Conservation (phyloP, 2,797 vertebrate species). For the Enoplosus armatus region DNA sequence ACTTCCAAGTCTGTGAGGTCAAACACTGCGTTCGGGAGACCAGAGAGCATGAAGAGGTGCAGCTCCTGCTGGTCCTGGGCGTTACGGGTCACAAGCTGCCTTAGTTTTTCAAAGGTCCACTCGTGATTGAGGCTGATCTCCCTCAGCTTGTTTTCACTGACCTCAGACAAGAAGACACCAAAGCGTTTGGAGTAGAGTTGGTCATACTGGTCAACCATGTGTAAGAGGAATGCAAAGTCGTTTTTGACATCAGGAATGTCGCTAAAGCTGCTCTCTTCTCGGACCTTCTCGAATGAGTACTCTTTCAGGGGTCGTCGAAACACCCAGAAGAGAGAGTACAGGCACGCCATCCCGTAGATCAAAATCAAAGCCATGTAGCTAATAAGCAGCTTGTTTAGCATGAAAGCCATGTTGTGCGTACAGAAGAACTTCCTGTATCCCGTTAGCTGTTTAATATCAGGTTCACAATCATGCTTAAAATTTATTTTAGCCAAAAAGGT, state of each 20-base stretch:
- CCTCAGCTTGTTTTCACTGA: slow-evolving; percentile 97
- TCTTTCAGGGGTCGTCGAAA: slow-evolving; percentile 96
- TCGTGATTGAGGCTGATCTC: slow-evolving; percentile 98
- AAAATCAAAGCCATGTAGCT: slow-evolving; percentile 95
- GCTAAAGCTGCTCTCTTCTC: slow-evolving; percentile 98
- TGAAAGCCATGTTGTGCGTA: slow-evolving; percentile 98
- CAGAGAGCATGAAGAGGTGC: slow-evolving; percentile 96
- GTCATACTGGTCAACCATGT: slow-evolving; percentile 99
- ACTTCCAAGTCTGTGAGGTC: slow-evolving; percentile 96
- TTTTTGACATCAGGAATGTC: slow-evolving; percentile 99
- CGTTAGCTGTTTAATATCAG: slow-evolving; percentile 90
- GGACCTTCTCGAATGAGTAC: slow-evolving; percentile 98
- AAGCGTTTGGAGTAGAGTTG: slow-evolving; percentile 98
- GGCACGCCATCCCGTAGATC: slow-evolving; percentile 95
- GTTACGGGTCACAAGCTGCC: slow-evolving; percentile 92
- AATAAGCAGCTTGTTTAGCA: slow-evolving; percentile 94
- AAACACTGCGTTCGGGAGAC: slow-evolving; percentile 95
- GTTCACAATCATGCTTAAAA: slow-evolving; percentile 90
- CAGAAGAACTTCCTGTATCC: slow-evolving; percentile 93
- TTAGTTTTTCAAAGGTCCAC: slow-evolving; percentile 96
- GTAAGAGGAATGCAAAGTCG: slow-evolving; percentile 97
- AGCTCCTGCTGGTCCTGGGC: slow-evolving; percentile 94
- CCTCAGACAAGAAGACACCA: slow-evolving; percentile 96
- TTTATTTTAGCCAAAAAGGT: slow-evolving; percentile 92
- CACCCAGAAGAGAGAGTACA: slow-evolving; percentile 97